phyloP scores from a whole-genome alignment of 1,140 invertebrate genomes.

The Drosophila obscura region DNA sequence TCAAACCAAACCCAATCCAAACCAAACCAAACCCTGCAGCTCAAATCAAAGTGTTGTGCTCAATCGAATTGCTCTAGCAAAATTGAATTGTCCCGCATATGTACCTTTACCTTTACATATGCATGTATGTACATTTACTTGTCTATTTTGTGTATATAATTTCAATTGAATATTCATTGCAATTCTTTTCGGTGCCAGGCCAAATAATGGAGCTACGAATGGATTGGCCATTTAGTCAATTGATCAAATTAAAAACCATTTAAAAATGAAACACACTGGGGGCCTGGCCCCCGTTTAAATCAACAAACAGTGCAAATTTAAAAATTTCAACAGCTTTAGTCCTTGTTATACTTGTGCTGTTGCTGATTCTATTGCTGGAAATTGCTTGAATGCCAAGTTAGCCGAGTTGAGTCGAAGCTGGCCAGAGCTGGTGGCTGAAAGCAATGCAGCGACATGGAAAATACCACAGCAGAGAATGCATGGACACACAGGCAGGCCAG shows the following conservation, averaged over 20 bases:
- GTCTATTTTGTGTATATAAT: no score
- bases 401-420: constrained; percentile 39
- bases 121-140: no score
- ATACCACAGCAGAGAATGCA: constrained; percentile 70
- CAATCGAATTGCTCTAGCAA: no score
- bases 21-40: no score
- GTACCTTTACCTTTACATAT: no score
- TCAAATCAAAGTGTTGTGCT: no score
- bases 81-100: no score
- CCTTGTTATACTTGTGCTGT: not conserved
- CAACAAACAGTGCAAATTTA: constrained; percentile 63
- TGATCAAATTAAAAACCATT: constrained; percentile 26
- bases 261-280: not conserved
- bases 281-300: constrained; percentile 48
- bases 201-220: not conserved
- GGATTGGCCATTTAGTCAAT: constrained; percentile 21
- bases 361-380: constrained; percentile 25
- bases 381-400: constrained; percentile 59
- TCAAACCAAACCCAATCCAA: no score
- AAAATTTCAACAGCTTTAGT: no score
- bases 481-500: constrained; percentile 14
- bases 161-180: constrained; percentile 32
- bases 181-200: not conserved
- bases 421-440: constrained; percentile 66
- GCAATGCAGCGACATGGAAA: constrained; percentile 77